A percentile compares a stretch with the other conserved stretches of the same genome.
Evolutionary conservation across 2,113 vertebrate species (phyloP).

Genomic region (Callochromis pleurospilus): DNA sequence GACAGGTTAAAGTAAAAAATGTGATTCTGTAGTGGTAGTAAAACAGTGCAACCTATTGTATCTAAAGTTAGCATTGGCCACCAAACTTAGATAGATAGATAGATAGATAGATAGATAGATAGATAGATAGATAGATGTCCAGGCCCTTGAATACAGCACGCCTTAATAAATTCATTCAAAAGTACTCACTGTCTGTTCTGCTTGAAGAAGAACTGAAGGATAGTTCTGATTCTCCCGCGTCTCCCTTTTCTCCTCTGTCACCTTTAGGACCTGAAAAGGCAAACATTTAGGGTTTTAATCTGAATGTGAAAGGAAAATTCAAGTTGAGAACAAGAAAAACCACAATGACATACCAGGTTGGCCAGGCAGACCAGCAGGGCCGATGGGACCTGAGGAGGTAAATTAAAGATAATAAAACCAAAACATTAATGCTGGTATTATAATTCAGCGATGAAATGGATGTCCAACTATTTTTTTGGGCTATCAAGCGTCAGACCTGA

Average conservation of each 20-base stretch:
- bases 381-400: slow-evolving; percentile 77
- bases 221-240: slow-evolving; percentile 67
- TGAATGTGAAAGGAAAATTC: background rate
- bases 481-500: slow-evolving; percentile 74
- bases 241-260: slow-evolving; percentile 75
- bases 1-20: background rate
- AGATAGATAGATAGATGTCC: background rate
- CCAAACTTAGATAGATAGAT: background rate
- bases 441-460: background rate
- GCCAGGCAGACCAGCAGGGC: slow-evolving; percentile 90
- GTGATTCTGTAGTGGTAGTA: background rate
- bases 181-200: slow-evolving; percentile 43
- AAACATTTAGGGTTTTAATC: background rate
- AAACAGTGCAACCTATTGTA: background rate
- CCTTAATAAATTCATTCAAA: background rate
- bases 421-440: background rate
- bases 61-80: background rate
- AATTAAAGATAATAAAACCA: background rate
- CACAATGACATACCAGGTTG: slow-evolving; percentile 72
- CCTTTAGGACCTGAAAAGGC: slow-evolving; percentile 68
- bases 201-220: slow-evolving; percentile 1
- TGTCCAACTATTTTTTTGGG: background rate
- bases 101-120: background rate
- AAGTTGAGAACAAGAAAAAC: background rate
- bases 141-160: background rate